phyloP scores from a whole-genome alignment of 2,113 vertebrate genomes.

The Clarias batrachus region DNA sequence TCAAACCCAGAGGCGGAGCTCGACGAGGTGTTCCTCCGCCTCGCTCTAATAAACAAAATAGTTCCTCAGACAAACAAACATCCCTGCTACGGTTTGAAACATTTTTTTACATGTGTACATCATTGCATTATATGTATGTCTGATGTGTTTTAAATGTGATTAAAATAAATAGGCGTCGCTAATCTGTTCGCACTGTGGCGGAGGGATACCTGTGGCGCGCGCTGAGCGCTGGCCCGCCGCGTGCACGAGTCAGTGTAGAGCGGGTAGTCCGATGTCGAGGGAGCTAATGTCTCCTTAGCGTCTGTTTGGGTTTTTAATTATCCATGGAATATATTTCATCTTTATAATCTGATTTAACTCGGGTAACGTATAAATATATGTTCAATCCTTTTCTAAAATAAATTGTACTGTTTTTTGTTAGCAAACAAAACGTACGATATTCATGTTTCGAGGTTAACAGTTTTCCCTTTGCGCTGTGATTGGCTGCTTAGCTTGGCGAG shows the following conservation, averaged over 20 bases:
- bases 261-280: background rate
- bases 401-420: background rate
- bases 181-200: conserved; percentile 52
- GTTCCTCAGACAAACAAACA: background rate
- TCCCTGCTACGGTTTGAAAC: background rate
- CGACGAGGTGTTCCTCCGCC: conserved; percentile 28
- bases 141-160: background rate
- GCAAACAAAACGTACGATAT: background rate
- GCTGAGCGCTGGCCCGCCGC: background rate
- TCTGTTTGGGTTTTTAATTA: background rate
- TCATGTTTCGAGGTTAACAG: background rate
- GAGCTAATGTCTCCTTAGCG: background rate
- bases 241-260: background rate
- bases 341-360: conserved; percentile 15
- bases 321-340: conserved; percentile 41
- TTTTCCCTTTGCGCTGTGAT: background rate
- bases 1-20: background rate
- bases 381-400: too few species aligned
- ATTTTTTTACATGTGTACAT: background rate
- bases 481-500: background rate
- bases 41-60: conserved; percentile 10
- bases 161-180: background rate
- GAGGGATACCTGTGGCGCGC: conserved; percentile 56
- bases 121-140: background rate
- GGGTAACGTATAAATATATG: conserved; percentile 31